Evolutionary conservation across 2,888 invertebrate species (phyloP), one percentile per base, ranked within the genome.

Genomic region (Phalera bucephala): DNA sequence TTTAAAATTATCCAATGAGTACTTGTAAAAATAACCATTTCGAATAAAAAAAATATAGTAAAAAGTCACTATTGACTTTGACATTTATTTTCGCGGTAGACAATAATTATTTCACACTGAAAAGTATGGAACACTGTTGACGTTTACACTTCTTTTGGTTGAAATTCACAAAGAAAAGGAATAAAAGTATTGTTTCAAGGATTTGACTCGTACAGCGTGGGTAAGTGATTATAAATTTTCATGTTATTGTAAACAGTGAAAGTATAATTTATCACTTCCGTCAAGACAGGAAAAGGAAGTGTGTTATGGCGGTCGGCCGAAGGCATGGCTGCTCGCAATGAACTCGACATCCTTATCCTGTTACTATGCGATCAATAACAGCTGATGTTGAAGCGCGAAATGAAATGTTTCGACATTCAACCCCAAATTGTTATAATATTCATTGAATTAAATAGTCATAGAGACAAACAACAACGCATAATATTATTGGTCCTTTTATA

Each of bases 201-300:
- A 21, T 21, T 21, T 21, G 21, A 25, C 10, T 8, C 11, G 11
- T 12, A 11, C 9, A 9, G 12, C 8, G 10, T 11, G 5, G 49
- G 70, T 70, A 49, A 69, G 68, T 56, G 17, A 31, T 2, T 13
- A 31, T 40, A 45, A 23, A 31, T 12, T 23, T 13, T 22, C n/a
- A 12, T 38, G 27, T 34, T 42, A 26, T 34, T 44, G 11, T 45
- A 29, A 9, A 32, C 33, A 31, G 32, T 50, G 43, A 37, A 28
- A 28, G 20, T 36, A 46, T 32, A 45, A 47, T 44, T 46, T 50
- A 45, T 48, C 59, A 80, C 74, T 80, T 80, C 80, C 80, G 80
- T 69, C 67, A 23, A 53, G 73, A 91, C 91, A 92, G 92, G 92
- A 92, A 92, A 91, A 92, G 92, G 92, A 92, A 92, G 90, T 87